Base-by-base conservation (phyloP, 2,888 invertebrate genomes). In the Nemurella pictetii region DNA sequence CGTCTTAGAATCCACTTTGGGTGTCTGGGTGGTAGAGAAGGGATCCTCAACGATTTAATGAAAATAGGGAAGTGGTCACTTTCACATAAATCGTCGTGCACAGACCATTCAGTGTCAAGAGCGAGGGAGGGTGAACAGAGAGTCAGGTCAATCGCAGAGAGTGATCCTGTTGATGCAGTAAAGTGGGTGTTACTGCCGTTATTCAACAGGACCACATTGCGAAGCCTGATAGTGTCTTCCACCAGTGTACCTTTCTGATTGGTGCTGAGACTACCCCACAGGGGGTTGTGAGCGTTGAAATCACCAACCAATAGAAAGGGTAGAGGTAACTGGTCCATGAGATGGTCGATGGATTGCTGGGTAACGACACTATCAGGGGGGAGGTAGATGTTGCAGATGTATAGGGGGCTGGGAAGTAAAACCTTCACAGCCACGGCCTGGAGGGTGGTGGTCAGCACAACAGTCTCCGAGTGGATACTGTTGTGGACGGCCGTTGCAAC, bases 111-210 rank as follows among this genome's bases (percentile, higher is more conserved):
- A 27, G 26, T 15, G 20, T 30, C n/a, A 12, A 84, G 84, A 15
- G 77, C 75, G 29, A 35, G 12, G 26, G 35, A 30, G 74, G 83
- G 30, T 9, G 73, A 28, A 26, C 30, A 29, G 29, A 77, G 1
- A 27, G 77, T 15, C n/a, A 77, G 20, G 77, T 84, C 84, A 25
- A 84, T 77, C 15, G 84, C 84, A 35, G 84, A 78, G 77, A 29
- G 25, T 9, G 36, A 36, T 15, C 78, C 77, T 15, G 15, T 15
- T 26, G 77, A 9, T 7, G 77, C 27, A 25, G 75, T 55, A 5
- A 75, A 29, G 30, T 75, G 29, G 73, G 83, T 83, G 12, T 26
- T n/a, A 28, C 25, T 26, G 27, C 36, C 36, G 83, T 83, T 73
- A 26, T 83, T 83, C n/a, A 81, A 30, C 7, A 26, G 9, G 26